Base-by-base conservation (phyloP, 1,140 invertebrate genomes). In the Sitophilus oryzae region DNA sequence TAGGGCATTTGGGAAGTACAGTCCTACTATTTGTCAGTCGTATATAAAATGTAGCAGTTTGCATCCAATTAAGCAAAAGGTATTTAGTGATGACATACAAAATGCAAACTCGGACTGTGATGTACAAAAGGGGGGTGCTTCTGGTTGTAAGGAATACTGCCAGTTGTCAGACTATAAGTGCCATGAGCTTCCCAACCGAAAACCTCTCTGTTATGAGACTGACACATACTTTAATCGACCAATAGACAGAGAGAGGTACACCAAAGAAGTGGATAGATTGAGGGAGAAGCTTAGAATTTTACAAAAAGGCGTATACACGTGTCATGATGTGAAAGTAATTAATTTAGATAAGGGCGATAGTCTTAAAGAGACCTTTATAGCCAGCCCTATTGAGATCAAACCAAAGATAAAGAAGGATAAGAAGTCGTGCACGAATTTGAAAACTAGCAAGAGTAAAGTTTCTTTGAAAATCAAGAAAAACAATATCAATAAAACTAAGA, bases 221-320 rank as follows among this genome's bases (percentile, higher is more conserved):
- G 56, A 60, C 23, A 70, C 69, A n/a, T 70, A 67, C 58, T 71
- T 70, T 47, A 63, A 71, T 58, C 60, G 49, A 50, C 38, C 50
- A 35, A 40, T 57, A 22, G 66, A 70, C 47, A 52, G 55, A 18
- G 64, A 68, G 30, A 49, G 56, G 3, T 71, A 71, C 42, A 45
- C 52, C 21, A 59, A 56, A 36, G 68, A 71, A 52, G 53, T 71
- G 11, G 61, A 69, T 14, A 20, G 58, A 34, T 56, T 71, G 16
- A 58, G 62, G 23, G 63, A 64, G 45, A 59, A 58, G 43, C 49
- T 64, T 14, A 55, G 59, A 62, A 44, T 62, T 35, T 41, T 61
- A 30, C 49, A 56, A 5, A 58, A 58, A 23, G 22, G 37, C 37
- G 21, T 51, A 9, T 60, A 57, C 47, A 51, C 23, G 5, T 42